Evolutionary conservation across 2,113 vertebrate genomes (phyloP), one percentile per base, ranked within the genome.

Genomic region (Campylomormyrus tamandua): DNA sequence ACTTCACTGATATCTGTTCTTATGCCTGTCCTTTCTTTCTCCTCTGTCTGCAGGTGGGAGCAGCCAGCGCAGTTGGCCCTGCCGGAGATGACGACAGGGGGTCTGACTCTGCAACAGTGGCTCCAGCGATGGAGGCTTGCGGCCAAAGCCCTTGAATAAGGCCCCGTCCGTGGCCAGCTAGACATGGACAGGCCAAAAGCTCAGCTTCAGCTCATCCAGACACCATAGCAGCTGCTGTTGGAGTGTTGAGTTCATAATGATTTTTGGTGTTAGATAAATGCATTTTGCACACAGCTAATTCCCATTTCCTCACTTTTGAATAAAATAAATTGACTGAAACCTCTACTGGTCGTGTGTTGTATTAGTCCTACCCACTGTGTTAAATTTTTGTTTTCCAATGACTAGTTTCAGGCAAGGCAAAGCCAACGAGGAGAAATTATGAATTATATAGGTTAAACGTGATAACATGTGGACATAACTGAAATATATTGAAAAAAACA

Each of bases 51-150:
- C 84, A 97, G 97, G 97, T 97, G 96, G 96, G 95, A 96, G 89
- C 95, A 94, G 91, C 96, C 97, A 0, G 96, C 92, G 0, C 96
- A 97, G 93, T 93, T 95, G 86, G 93, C 92, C 31, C 91, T 97
- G 0, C 94, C 96, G 1, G 93, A 94, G 1, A 83, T 95, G 90
- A 89, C 39, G 2, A 92, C 92, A 87, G 93, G 93, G 39, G 96
- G 95, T 27, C 91, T 95, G 90, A 96, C 95, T 48, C 94, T 95
- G 88, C 95, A 94, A 13, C 95, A 96, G 92, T 97, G 97, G 96
- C 90, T 96, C 1, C 95, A 96, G 87, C 91, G 93, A 62, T 97
- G 96, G 96, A 96, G 92, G 91, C 90, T 95, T 62, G 95, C 95
- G 53, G 91, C 93, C 27, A 95, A 94, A 83, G 88, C 46, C 1